Evolutionary conservation across 2,888 invertebrate genomes (phyloP), one percentile per base, ranked within the genome.

Genomic region (Punctoribates punctum): DNA sequence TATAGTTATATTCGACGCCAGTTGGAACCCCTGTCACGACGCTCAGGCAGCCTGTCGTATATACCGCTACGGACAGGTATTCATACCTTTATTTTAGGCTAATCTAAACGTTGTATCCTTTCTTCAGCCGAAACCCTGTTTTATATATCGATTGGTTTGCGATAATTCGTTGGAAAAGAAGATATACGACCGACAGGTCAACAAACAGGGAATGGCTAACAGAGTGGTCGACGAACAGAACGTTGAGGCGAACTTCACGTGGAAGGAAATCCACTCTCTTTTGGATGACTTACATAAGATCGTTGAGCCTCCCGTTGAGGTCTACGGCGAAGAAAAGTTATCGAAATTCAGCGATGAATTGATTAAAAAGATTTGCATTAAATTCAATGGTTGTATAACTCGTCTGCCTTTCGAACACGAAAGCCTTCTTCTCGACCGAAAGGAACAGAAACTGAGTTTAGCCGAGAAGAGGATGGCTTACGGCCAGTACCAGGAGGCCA

Each of bases 21-120:
- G 95, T 54, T 99, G 98, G 97, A 99, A 99, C 86, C 98, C 98
- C 0, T 98, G 98, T 83, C 98, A 99, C 82, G 97, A 99, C 83
- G 91, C 96, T 25, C 99, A 99, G 86, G 95, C 96, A 83, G 96
- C 99, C 83, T 99, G 98, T 87, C 88, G 99, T 79, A 92, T 97
- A 29, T 99, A 96, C 84, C 89, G 99, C 75, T 98, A 97, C 84
- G 99, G 99, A 0, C 99, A 99, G 67, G 67, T 67, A 67, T 17
- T 25, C 17, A 3, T 15, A 23, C 9, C 8, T 27, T n/a, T 17
- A 62, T 62, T 29, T 62, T 29, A 65, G 6, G 13, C 8, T 25
- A 65, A 29, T 65, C 29, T 2, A 57, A 4, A 6, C 11, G 25
- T 27, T 17, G n/a, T 38, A 34, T 29, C 5, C 1, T 25, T 67